phyloP scores from a whole-genome alignment of 1,140 invertebrate genomes.

The Drosophila asahinai region DNA sequence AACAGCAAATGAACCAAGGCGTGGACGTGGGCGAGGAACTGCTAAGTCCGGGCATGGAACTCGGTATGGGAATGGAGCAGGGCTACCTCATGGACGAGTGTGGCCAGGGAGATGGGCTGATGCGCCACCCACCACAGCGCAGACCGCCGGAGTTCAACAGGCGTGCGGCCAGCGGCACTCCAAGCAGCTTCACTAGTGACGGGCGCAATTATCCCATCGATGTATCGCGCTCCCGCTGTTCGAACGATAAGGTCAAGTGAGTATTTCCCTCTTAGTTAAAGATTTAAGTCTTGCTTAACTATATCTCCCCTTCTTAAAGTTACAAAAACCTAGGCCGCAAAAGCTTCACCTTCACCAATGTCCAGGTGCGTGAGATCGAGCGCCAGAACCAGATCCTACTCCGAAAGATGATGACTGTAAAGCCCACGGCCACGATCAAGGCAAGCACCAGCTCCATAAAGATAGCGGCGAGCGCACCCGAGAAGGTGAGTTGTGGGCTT shows the following conservation, averaged over 20 bases:
- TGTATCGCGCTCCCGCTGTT: constrained; percentile 52
- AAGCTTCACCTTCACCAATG: constrained; percentile 80
- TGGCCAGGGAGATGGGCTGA: constrained; percentile 65
- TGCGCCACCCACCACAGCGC: constrained; percentile 52
- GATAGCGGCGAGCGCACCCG: constrained; percentile 16
- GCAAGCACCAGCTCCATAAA: constrained; percentile 47
- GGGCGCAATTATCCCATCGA: constrained; percentile 54
- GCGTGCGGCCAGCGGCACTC: constrained; percentile 57
- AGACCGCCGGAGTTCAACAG: constrained; percentile 33
- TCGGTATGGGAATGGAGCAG: constrained; percentile 6
- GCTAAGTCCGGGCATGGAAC: background rate
- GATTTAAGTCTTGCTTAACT: rapidly evolving
- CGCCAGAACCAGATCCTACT: constrained; percentile 78
- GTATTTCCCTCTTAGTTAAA: background rate
- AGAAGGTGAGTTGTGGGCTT: constrained; percentile 20
- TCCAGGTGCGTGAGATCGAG: constrained; percentile 81
- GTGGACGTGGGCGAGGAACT: background rate
- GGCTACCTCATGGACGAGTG: constrained; percentile 55
- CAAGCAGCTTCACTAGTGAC: constrained; percentile 66
- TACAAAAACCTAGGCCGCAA: constrained; percentile 72
- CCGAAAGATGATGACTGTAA: constrained; percentile 77
- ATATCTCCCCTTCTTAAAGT: constrained; percentile 13
- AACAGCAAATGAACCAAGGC: background rate
- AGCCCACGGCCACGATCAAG: constrained; percentile 65
- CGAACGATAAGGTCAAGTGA: constrained; percentile 69